Evolutionary conservation across 2,797 vertebrate species (phyloP), one percentile per base, ranked within the genome.

Genomic region (Alauda arvensis): DNA sequence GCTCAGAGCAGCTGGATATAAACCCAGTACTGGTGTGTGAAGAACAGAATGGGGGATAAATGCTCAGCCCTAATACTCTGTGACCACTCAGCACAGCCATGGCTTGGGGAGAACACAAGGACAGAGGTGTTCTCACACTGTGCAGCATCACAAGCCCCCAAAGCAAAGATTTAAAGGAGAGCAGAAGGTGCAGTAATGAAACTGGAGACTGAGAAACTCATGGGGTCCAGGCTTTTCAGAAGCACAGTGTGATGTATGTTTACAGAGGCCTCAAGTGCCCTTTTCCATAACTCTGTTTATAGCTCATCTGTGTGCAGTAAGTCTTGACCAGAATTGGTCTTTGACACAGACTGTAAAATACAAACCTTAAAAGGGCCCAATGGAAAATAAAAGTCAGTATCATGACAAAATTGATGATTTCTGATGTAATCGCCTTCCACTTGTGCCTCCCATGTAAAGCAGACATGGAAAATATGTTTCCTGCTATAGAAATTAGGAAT

Each of bases 261-360:
- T 96, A 94, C 83, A 86, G 85, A 74, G 90, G 92, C 90, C 96
- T 95, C 95, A 67, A 93, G 93, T 90, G 94, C 85, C 95, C 94
- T 96, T 95, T 97, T 95, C 83, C 95, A 94, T 66, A 93, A 81
- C 68, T 92, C 88, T 94, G 87, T 95, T 96, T 96, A 96, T 83
- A 94, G 93, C 94, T 97, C 96, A 95, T 94, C 92, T 91, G 95
- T 96, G 96, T 66, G 88, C 92, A 95, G 46, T 96, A 96, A 95
- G 92, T 97, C 94, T 97, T 96, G 95, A 93, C 93, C 91, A 40
- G 95, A 96, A 97, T 96, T 95, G 91, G 95, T 96, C 94, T 96
- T 94, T 96, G 96, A 95, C 95, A 96, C 79, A 94, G 85, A 92
- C 93, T 93, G 89, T 96, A 97, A 97, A 97, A 95, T 88, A 94